These are phyloP conservation scores for Champsocephalus esox DNA, from an alignment of 2,797 vertebrate genomes.

Conservation along the genomic window DNA sequence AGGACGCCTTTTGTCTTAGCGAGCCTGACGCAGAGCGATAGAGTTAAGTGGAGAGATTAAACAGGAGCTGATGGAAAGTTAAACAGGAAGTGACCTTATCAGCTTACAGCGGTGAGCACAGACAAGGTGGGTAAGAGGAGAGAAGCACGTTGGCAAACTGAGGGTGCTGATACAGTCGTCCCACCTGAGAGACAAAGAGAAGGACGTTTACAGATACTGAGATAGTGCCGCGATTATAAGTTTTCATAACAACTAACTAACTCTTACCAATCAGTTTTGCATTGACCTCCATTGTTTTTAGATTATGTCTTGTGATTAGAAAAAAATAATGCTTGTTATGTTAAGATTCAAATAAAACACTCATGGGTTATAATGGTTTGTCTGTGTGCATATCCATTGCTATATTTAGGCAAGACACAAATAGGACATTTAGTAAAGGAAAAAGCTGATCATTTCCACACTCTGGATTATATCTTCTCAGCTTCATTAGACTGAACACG, in stretches of 20 bases:
- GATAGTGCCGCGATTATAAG: conserved; percentile 51
- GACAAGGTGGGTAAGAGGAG: conserved; percentile 45
- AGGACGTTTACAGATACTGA: conserved; percentile 34
- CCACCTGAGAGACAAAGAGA: conserved; percentile 34
- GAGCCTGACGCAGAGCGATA: conserved; percentile 61
- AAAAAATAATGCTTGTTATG: no score
- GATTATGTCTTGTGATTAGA: no score
- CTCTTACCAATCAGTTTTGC: background rate
- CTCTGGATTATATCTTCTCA: background rate
- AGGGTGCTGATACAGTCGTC: conserved; percentile 29
- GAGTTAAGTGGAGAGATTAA: conserved; percentile 81
- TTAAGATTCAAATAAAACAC: conserved; percentile 22
- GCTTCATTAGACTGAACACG: background rate
- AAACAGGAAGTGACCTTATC: conserved; percentile 84
- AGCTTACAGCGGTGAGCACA: conserved; percentile 50
- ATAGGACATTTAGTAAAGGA: background rate
- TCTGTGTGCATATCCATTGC: background rate
- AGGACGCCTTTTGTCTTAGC: conserved; percentile 74
- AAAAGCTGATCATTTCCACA: background rate
- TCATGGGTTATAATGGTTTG: conserved; percentile 32
- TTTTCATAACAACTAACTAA: background rate
- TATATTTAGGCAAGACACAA: conserved; percentile 7
- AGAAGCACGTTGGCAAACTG: conserved; percentile 49
- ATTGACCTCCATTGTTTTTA: conserved; percentile 19
- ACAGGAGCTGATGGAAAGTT: conserved; percentile 72